These are phyloP conservation scores for Apodemia zela DNA, from an alignment of 2,888 invertebrate species.

Conservation along the genomic window DNA sequence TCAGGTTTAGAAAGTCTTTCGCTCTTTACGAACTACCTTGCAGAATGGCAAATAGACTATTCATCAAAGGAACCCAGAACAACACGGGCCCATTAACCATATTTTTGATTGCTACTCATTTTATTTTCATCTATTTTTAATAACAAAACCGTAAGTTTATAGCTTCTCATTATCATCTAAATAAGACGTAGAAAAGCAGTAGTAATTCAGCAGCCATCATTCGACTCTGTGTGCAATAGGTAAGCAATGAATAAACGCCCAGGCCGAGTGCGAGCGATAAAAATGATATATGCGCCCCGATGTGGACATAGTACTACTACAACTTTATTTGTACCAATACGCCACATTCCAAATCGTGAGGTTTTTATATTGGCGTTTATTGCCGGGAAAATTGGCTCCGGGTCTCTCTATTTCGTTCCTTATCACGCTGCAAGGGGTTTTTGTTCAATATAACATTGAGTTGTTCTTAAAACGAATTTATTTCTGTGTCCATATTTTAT, in stretches of 20 bases:
- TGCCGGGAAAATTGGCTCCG: constrained; percentile 36
- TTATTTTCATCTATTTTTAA: constrained; percentile 19
- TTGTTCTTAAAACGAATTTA: constrained; percentile 27
- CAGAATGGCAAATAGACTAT: too few relatives aligned
- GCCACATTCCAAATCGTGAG: constrained; percentile 38
- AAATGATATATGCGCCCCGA: constrained; percentile 74
- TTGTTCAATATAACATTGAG: constrained; percentile 31
- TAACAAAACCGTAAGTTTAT: constrained; percentile 25
- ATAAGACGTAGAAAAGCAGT: constrained; percentile 25
- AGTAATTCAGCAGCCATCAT: constrained; percentile 46
- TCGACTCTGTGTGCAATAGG: constrained; percentile 70
- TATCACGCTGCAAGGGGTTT: constrained; percentile 30
- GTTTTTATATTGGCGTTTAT: constrained; percentile 39
- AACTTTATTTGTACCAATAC: constrained; percentile 69
- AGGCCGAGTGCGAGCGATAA: constrained; percentile 73
- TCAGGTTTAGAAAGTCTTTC: too few relatives aligned
- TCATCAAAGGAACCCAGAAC: too few relatives aligned
- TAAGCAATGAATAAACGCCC: constrained; percentile 76
- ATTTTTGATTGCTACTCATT: too few relatives aligned
- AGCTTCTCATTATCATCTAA: neutral
- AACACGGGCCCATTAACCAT: too few relatives aligned
- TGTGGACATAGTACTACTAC: constrained; percentile 58
- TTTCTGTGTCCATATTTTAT: constrained; percentile 13
- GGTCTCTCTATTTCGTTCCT: constrained; percentile 33
- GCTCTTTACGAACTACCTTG: too few relatives aligned